Percentiles rank a stretch among this genome's conserved stretches.
Evolutionary conservation across 1,140 invertebrate genomes (phyloP).

Genomic region (Panulirus ornatus): DNA sequence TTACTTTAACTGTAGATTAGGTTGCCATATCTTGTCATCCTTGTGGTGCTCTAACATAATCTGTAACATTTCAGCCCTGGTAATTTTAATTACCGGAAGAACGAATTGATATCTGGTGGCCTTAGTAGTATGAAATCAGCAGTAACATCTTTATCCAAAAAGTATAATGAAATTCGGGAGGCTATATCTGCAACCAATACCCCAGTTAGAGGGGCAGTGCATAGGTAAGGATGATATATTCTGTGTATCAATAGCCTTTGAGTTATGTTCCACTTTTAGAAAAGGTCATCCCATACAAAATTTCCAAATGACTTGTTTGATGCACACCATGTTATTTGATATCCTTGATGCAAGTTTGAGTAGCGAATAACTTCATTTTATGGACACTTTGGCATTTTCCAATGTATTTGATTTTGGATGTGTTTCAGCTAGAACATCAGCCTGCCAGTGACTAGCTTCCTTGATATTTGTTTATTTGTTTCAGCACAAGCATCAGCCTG

Average conservation of each 20-base stretch:
- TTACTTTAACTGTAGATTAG: neutral
- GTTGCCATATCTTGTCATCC: too few relatives aligned
- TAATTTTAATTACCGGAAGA: slow-evolving; percentile 90
- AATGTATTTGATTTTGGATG: too few relatives aligned
- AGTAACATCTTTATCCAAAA: slow-evolving; percentile 70
- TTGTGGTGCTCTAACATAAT: neutral
- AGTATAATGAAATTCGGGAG: slow-evolving; percentile 51
- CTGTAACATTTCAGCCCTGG: slow-evolving; percentile 83
- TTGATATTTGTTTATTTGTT: neutral
- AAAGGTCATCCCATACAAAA: too few relatives aligned
- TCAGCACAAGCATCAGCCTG: slow-evolving; percentile 29
- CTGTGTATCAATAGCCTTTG: too few relatives aligned
- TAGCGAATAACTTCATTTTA: too few relatives aligned
- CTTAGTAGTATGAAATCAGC: slow-evolving; percentile 88
- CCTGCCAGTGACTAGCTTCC: too few relatives aligned
- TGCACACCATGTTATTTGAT: too few relatives aligned
- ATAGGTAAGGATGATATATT: slow-evolving; percentile 22
- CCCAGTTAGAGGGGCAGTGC: slow-evolving; percentile 20
- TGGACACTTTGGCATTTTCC: too few relatives aligned
- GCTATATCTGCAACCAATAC: slow-evolving; percentile 68
- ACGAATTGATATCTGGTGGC: slow-evolving; percentile 90
- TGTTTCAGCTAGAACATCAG: too few relatives aligned
- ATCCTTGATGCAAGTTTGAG: too few relatives aligned
- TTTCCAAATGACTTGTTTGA: too few relatives aligned
- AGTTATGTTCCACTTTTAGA: too few relatives aligned